Evolutionary conservation across 2,888 invertebrate species (phyloP), one percentile per base, ranked within the genome.

Genomic region (Oligia fasciuncula): DNA sequence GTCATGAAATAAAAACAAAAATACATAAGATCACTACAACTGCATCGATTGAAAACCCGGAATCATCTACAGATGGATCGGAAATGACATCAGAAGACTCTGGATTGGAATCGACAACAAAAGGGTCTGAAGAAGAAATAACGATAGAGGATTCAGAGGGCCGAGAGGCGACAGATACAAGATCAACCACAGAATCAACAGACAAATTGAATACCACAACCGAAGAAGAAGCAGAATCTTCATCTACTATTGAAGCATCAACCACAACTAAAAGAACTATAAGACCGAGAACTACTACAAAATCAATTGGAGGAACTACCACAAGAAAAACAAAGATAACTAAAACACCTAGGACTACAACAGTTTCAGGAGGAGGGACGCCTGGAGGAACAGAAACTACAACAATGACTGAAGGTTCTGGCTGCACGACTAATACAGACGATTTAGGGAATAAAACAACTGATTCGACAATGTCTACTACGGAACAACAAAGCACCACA

Each of bases 401-500:
- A 49, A 69, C 35, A 51, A 40, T 8, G 3, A 51, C 65, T 35
- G 51, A 51, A n/a, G 51, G 40, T 62, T 46, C 46, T 2, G 17
- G 62, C 40, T 9, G 8, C 3, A 49, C 23, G 11, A 63, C 57
- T 29, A 66, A 14, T 6, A 46, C 35, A 35, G 13, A 81, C 8
- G 14, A 29, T 46, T 67, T 62, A n/a, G 62, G n/a, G 43, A 17
- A 29, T 40, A 35, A 60, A 49, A 66, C 60, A 60, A 67, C 46
- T 77, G 57, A 49, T n/a, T 62, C 62, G 2, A 54, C 54, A 29
- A 73, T 29, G 13, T 19, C 57, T n/a, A 57, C 81, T 14, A 19
- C 14, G 14, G 14, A 73, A 54, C 6, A 57, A 49, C 54, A 62
- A 49, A 83, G 14, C 14, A 73, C 65, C 11, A 79, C 66, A 40